Evolutionary conservation across 2,113 vertebrate genomes (phyloP).

Genomic region (Silurus asotus): DNA sequence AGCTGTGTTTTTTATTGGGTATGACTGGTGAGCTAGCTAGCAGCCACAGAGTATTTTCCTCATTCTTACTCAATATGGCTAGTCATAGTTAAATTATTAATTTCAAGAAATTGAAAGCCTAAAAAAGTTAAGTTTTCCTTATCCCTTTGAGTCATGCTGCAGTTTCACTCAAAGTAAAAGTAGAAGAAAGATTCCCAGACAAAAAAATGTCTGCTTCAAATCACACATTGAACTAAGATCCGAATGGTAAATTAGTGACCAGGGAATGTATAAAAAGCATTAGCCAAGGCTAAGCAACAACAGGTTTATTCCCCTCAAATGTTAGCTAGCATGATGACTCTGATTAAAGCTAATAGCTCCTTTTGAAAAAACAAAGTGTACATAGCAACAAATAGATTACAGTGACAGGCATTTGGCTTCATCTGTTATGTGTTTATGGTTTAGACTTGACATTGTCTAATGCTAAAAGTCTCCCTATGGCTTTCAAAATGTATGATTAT

Average conservation of each 20-base stretch:
- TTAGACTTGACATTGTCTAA: neutral
- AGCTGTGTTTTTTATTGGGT: neutral
- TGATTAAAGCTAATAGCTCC: neutral
- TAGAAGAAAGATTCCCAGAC: neutral
- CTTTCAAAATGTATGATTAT: neutral
- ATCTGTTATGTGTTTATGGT: neutral
- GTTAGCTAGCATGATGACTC: neutral
- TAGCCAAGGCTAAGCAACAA: neutral
- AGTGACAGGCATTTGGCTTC: neutral
- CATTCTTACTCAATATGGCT: neutral
- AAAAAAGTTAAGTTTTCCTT: neutral
- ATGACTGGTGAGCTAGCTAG: neutral
- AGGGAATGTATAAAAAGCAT: neutral
- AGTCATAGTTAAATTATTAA: neutral
- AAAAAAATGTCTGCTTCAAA: neutral
- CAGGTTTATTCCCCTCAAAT: slow-evolving; percentile 2
- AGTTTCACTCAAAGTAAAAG: neutral
- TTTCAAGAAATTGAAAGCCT: neutral
- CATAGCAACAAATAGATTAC: neutral
- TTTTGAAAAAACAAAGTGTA: neutral
- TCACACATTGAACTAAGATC: neutral
- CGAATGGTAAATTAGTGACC: neutral
- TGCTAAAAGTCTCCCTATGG: neutral
- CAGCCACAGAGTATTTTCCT: neutral
- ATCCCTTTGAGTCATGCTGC: neutral